Base-by-base conservation (phyloP, 2,888 invertebrate species). In the Terebella lapidaria region DNA sequence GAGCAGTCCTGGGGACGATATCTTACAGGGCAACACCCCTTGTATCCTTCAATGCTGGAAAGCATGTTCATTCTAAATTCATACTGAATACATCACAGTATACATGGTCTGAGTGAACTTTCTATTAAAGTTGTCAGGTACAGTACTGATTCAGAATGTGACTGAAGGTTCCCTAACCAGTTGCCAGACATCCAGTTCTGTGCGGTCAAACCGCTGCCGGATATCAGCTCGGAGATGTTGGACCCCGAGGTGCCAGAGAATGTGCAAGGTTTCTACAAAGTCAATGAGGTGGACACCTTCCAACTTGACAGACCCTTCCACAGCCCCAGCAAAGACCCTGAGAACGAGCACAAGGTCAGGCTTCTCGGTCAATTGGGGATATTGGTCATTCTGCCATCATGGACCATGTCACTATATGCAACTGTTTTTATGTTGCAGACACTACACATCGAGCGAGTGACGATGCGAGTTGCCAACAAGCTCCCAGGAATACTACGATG, bases 181-280 rank as follows among this genome's bases (percentile, higher is more conserved):
- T 15, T 25, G 24, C 20, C 59, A 91, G 91, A 87, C 77, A 93
- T 94, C 70, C 94, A 94, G 84, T 94, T 95, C 67, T 92, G 93
- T 80, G 92, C 91, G 81, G 94, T 95, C 46, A 90, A 92, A 73
- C 92, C 95, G 0, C 87, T 94, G 27, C 87, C 92, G 0, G 88
- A 89, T 65, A 85, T 79, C 3, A 74, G 76, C n/a, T 71, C 72
- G n/a, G 74, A 74, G 57, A 80, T 88, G 85, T 86, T 63, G 80
- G 84, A 52, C 15, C 88, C 89, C 62, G 52, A 56, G 18, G 89
- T 94, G 59, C 92, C 94, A 0, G 90, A 92, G 67, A 90, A 90
- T 76, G 89, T 94, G 3, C 67, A 65, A n/a, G 69, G 67, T 55
- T 79, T 77, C 67, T 77, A 78, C 67, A 68, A 68, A 49, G 67